Percentiles rank a stretch among this genome's conserved stretches.
phyloP scores from a whole-genome alignment of 1,140 invertebrate species.

The Drosophila tsacasi region DNA sequence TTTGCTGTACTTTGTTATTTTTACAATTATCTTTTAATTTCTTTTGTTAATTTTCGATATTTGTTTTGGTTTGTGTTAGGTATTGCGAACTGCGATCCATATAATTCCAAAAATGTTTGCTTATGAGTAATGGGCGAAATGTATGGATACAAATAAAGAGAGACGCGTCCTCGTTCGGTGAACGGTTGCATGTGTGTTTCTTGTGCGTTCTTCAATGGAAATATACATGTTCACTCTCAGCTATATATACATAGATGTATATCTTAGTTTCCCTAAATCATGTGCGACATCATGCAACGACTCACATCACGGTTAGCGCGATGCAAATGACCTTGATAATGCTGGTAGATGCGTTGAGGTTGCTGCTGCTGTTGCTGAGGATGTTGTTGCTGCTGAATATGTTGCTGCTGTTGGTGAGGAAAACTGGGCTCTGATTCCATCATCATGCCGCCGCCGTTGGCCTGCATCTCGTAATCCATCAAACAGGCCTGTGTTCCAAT shows the following conservation, averaged over 20 bases:
- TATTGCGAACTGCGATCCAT: slow-evolving; percentile 14
- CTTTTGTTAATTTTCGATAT: not conserved
- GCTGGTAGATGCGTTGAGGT: slow-evolving; percentile 67
- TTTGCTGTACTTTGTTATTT: slow-evolving; percentile 57
- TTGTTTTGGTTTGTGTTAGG: slow-evolving; percentile 27
- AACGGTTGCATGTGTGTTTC: slow-evolving; percentile 54
- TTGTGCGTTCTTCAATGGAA: slow-evolving; percentile 25
- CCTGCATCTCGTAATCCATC: slow-evolving; percentile 74
- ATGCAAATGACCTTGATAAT: slow-evolving; percentile 85
- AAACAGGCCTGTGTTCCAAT: slow-evolving; percentile 80
- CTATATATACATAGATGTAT: slow-evolving; percentile 35
- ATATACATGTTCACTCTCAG: slow-evolving; percentile 15
- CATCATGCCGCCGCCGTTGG: slow-evolving; percentile 48
- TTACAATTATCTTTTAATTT: slow-evolving; percentile 36
- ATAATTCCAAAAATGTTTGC: slow-evolving; percentile 5
- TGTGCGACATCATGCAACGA: slow-evolving; percentile 85
- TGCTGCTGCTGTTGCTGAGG: slow-evolving; percentile 41
- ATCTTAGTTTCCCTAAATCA: slow-evolving; percentile 68
- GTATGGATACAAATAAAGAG: slow-evolving; percentile 34
- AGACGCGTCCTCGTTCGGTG: slow-evolving; percentile 47
- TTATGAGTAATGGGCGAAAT: slow-evolving; percentile 29
- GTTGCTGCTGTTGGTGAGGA: slow-evolving; percentile 39
- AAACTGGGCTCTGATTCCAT: slow-evolving; percentile 35
- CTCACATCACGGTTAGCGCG: slow-evolving; percentile 84
- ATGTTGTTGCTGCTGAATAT: slow-evolving; percentile 37